Evolutionary conservation across 2,888 invertebrate genomes (phyloP).

Genomic region (Amphipyra tragopoginis): DNA sequence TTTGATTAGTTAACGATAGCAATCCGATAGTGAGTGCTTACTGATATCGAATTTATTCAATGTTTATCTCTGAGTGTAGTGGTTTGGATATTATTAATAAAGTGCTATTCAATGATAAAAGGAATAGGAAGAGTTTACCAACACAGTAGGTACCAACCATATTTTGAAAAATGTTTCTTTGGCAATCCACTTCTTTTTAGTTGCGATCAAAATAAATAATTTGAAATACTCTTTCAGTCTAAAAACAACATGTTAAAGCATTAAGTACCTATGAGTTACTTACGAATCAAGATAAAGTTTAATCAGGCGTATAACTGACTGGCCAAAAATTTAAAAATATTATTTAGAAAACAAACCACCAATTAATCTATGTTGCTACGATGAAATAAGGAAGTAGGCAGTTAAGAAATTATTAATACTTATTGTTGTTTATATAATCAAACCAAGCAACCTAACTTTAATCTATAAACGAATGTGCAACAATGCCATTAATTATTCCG

Average conservation of each 20-base stretch:
- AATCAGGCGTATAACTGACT: too few relatives aligned
- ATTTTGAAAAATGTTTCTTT: too few relatives aligned
- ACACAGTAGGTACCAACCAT: neutral
- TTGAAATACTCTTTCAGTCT: too few relatives aligned
- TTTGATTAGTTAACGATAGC: conserved; percentile 61
- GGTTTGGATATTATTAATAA: conserved; percentile 54
- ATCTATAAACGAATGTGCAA: conserved; percentile 17
- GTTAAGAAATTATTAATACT: neutral
- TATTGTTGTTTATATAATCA: conserved; percentile 14
- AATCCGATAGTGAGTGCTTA: conserved; percentile 50
- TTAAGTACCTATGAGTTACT: too few relatives aligned
- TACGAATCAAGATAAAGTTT: too few relatives aligned
- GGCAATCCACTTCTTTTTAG: too few relatives aligned
- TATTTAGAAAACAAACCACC: too few relatives aligned
- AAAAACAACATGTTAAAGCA: too few relatives aligned
- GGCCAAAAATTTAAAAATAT: too few relatives aligned
- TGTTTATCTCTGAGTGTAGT: conserved; percentile 57
- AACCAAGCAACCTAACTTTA: conserved; percentile 29
- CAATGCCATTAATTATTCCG: conserved; percentile 44
- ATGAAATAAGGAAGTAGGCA: neutral
- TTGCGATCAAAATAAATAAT: too few relatives aligned
- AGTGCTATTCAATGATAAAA: conserved; percentile 42
- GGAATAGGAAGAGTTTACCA: conserved; percentile 1
- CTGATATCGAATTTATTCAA: conserved; percentile 56
- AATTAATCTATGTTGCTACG: too few relatives aligned